Conservation (phyloP, 2,113 vertebrate species). For the Daboia siamensis region DNA sequence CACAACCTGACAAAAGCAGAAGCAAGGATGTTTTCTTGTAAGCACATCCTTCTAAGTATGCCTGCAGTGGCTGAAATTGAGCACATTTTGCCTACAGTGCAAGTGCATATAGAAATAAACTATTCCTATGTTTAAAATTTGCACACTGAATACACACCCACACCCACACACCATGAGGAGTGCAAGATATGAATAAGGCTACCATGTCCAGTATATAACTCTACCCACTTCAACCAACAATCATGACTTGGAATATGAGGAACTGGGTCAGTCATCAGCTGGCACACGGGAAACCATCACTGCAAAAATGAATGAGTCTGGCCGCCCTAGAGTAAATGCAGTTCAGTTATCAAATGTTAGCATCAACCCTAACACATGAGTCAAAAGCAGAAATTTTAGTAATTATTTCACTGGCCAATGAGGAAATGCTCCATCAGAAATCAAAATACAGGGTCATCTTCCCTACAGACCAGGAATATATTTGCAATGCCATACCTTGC, state of each 20-base stretch:
- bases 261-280: background rate
- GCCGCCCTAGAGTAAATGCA: background rate
- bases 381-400: background rate
- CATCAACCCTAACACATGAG: background rate
- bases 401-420: background rate
- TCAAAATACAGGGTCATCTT: background rate
- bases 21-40: background rate
- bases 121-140: background rate
- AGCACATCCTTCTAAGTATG: background rate
- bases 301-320: background rate
- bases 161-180: background rate
- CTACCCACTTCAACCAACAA: background rate
- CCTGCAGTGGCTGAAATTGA: background rate
- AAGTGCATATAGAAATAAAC: too few relatives aligned
- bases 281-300: background rate
- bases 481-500: conserved; percentile 79
- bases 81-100: background rate
- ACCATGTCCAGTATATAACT: background rate
- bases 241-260: background rate
- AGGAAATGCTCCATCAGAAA: conserved; percentile 15
- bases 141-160: background rate
- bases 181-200: background rate
- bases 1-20: background rate
- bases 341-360: background rate
- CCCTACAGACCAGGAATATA: background rate